Evolutionary conservation across 2,113 vertebrate species (phyloP).

Genomic region (Drymodes brunneopygia): DNA sequence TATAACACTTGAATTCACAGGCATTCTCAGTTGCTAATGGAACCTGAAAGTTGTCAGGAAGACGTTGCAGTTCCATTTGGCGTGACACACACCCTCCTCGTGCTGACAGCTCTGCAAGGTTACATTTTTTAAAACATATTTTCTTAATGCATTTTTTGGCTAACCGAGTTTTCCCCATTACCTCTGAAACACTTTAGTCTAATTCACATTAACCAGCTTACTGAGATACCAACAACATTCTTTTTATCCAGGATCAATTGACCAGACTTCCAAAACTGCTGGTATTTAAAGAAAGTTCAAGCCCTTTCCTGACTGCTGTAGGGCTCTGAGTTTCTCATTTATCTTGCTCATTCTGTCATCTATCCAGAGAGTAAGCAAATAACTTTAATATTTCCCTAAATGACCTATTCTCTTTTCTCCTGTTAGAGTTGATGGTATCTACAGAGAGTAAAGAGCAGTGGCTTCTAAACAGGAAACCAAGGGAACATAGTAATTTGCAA

Average conservation of each 20-base stretch:
- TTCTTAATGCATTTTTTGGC: constrained; percentile 50
- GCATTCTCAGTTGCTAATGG: neutral
- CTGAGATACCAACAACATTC: constrained; percentile 29
- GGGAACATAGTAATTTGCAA: neutral
- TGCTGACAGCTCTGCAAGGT: neutral
- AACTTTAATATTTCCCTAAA: neutral
- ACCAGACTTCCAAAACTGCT: neutral
- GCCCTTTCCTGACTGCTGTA: constrained; percentile 25
- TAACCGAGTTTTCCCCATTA: neutral
- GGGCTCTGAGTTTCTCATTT: constrained; percentile 24
- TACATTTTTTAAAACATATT: constrained; percentile 34
- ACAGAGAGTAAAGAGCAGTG: neutral
- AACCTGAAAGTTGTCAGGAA: constrained; percentile 9
- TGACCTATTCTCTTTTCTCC: neutral
- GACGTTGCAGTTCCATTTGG: neutral
- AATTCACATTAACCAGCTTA: constrained; percentile 6
- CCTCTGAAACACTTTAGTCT: constrained; percentile 31
- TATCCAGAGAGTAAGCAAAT: neutral
- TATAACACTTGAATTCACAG: constrained; percentile 22
- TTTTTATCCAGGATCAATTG: constrained; percentile 29
- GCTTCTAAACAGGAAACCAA: neutral
- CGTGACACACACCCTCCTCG: neutral
- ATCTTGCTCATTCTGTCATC: neutral
- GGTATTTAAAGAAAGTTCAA: constrained; percentile 33
- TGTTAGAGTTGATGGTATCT: neutral